Evolutionary conservation across 2,888 invertebrate species (phyloP).

Genomic region (Cyrtodaria siliqua): DNA sequence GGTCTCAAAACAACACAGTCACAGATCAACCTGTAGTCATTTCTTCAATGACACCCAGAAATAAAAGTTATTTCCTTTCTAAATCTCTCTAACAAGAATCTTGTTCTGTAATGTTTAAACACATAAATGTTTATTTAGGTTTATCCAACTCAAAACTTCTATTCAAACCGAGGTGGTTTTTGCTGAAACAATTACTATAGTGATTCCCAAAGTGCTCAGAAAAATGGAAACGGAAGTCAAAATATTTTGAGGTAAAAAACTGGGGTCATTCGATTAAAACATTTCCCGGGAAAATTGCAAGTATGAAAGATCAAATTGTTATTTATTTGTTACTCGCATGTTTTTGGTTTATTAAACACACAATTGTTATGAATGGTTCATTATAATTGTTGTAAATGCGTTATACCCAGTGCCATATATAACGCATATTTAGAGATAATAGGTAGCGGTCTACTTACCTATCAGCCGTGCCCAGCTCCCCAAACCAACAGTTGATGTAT

Average conservation of each 20-base stretch:
- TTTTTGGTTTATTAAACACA: no score
- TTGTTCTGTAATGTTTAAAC: neutral
- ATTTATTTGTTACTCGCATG: no score
- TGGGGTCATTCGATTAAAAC: slow-evolving; percentile 17
- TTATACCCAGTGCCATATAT: no score
- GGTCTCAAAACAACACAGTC: no score
- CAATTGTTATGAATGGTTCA: no score
- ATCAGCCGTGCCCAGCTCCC: no score
- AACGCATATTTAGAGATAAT: no score
- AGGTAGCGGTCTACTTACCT: no score
- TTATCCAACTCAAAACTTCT: neutral
- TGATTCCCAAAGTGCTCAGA: slow-evolving; percentile 66
- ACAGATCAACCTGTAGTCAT: no score
- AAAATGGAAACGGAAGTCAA: slow-evolving; percentile 46
- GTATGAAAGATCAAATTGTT: no score
- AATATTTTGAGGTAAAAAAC: neutral
- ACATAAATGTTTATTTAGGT: neutral
- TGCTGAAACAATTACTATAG: slow-evolving; percentile 81
- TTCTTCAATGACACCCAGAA: neutral
- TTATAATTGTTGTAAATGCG: no score
- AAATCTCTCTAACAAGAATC: neutral
- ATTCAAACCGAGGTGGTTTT: slow-evolving; percentile 35
- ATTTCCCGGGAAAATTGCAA: slow-evolving; percentile 34
- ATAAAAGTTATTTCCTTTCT: neutral
- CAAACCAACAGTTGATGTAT: no score